Evolutionary conservation across 64 coral and sea anemone species (phyloP).

Genomic region (Pocillopora verrucosa): DNA sequence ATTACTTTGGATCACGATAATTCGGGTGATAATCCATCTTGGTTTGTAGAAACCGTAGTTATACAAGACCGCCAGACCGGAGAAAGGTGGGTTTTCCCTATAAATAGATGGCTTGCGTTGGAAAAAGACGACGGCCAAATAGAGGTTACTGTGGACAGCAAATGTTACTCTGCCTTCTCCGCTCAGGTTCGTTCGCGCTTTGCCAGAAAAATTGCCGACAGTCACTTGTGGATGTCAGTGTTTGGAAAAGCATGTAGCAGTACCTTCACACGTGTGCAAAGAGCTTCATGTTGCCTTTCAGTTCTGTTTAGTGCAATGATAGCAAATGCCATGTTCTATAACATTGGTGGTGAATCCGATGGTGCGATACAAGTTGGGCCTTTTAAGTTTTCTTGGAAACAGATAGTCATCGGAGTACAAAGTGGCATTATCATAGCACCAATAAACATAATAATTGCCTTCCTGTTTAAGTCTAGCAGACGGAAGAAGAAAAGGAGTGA

Average conservation of each 20-base stretch:
- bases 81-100: constrained; percentile 5
- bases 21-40: constrained; percentile 36
- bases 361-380: constrained; percentile 23
- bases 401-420: constrained; percentile 41
- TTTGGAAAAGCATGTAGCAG: constrained; percentile 34
- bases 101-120: constrained; percentile 54
- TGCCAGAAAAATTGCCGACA: constrained; percentile 31
- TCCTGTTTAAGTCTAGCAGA: constrained; percentile 47
- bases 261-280: constrained; percentile 37
- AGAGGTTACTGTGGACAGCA: constrained; percentile 38
- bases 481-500: not conserved
- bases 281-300: constrained; percentile 36
- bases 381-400: constrained; percentile 36
- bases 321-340: constrained; percentile 51
- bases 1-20: constrained; percentile 24
- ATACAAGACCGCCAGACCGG: constrained; percentile 45
- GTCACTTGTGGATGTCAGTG: constrained; percentile 64
- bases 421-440: constrained; percentile 14
- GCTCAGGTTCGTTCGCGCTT: constrained; percentile 17
- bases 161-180: not conserved
- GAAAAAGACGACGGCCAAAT: constrained; percentile 19
- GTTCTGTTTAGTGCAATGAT: constrained; percentile 35
- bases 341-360: not conserved
- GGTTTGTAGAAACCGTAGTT: constrained; percentile 22
- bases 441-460: constrained; percentile 50